A percentile compares a stretch with the other conserved stretches of the same genome.
These are phyloP conservation scores for Doris montereyensis DNA, from an alignment of 2,888 invertebrate species.

Conservation along the genomic window DNA sequence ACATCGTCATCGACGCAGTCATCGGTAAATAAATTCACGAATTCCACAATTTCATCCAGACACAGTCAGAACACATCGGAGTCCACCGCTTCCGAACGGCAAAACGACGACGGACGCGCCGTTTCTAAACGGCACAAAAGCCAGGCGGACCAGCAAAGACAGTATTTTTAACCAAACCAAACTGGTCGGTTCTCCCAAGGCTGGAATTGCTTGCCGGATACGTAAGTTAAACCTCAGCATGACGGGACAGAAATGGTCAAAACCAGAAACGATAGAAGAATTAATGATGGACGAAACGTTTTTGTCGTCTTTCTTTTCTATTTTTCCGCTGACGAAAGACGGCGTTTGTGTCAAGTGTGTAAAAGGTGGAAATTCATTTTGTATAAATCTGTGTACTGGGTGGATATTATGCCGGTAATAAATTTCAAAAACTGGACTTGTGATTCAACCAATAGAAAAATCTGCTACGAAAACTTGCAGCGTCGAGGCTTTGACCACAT, in stretches of 20 bases:
- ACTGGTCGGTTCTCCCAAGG: conserved; percentile 59
- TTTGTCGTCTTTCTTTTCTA: conserved; percentile 83
- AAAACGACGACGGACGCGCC: neutral
- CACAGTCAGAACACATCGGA: no score
- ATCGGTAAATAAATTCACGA: neutral
- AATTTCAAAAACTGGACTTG: conserved; percentile 83
- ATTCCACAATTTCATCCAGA: neutral
- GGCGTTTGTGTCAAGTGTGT: conserved; percentile 88
- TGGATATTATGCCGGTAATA: conserved; percentile 86
- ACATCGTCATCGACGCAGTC: conserved; percentile 20
- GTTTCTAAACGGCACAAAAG: neutral
- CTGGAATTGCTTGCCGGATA: conserved; percentile 61
- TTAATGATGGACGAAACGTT: conserved; percentile 88
- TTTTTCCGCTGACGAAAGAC: conserved; percentile 80
- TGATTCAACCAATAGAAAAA: conserved; percentile 74
- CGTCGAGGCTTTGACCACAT: conserved; percentile 89
- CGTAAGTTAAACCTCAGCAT: conserved; percentile 53
- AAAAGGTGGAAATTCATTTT: conserved; percentile 89
- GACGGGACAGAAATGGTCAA: conserved; percentile 49
- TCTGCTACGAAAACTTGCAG: conserved; percentile 77
- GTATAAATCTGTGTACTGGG: conserved; percentile 92
- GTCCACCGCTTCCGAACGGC: neutral
- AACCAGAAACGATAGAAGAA: conserved; percentile 58
- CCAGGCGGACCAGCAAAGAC: conserved; percentile 39
- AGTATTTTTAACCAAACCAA: conserved; percentile 32